phyloP scores from a whole-genome alignment of 2,888 invertebrate species.

The Scaptomyza polygonia region DNA sequence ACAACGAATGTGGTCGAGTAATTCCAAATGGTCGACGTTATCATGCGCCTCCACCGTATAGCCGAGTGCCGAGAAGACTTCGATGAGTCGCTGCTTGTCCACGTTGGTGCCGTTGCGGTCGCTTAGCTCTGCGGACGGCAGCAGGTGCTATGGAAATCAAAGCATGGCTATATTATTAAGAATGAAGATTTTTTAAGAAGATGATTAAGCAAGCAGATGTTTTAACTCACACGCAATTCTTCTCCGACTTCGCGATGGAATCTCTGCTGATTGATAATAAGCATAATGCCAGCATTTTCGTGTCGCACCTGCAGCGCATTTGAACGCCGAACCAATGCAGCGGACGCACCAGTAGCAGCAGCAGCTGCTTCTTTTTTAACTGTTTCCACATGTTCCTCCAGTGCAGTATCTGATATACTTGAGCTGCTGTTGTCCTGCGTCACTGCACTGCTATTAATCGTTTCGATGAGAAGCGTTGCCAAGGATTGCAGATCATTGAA shows the following conservation, averaged over 20 bases:
- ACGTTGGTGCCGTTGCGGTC: slow-evolving; percentile 78
- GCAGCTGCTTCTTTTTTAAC: background rate
- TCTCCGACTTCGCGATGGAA: slow-evolving; percentile 72
- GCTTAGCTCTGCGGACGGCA: slow-evolving; percentile 58
- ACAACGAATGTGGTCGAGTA: slow-evolving; percentile 69
- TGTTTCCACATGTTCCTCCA: too few species aligned
- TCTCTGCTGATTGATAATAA: slow-evolving; percentile 82
- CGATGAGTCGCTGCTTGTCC: slow-evolving; percentile 67
- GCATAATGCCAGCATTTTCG: slow-evolving; percentile 74
- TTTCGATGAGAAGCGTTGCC: slow-evolving; percentile 65
- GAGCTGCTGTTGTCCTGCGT: background rate
- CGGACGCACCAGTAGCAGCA: background rate
- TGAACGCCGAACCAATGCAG: background rate
- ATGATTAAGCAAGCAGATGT: background rate
- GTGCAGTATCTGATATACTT: slow-evolving; percentile 7
- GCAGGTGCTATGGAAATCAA: slow-evolving; percentile 48
- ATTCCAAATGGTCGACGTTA: slow-evolving; percentile 74
- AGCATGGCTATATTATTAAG: background rate
- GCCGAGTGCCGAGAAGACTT: slow-evolving; percentile 77
- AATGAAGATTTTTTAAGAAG: background rate
- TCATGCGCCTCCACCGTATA: slow-evolving; percentile 68
- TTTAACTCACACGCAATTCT: slow-evolving; percentile 63
- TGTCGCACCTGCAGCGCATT: slow-evolving; percentile 64
- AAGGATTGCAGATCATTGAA: slow-evolving; percentile 66
- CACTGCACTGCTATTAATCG: slow-evolving; percentile 57